A percentile compares a stretch with the other conserved stretches of the same genome.
Conservation (phyloP, 2,113 vertebrate genomes). For the Antechinus stuartii region DNA sequence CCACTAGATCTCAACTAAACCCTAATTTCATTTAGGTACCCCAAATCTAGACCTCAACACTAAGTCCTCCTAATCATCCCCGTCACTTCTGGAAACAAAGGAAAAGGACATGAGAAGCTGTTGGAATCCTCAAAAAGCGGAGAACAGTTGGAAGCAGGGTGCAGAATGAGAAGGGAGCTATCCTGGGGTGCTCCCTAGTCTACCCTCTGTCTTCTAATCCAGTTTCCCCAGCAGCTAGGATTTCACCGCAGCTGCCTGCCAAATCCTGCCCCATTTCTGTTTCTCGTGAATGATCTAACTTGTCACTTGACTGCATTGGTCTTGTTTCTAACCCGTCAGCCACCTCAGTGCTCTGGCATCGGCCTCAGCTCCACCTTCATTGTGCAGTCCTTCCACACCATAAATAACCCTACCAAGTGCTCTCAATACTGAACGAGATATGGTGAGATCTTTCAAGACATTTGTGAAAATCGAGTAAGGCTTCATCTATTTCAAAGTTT, state of each 20-base stretch:
- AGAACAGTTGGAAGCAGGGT: background rate
- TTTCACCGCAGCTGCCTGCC: background rate
- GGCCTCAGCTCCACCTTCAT: background rate
- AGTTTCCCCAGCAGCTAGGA: background rate
- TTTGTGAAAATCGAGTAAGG: no score
- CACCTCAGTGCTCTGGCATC: background rate
- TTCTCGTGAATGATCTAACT: background rate
- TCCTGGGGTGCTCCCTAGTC: no score
- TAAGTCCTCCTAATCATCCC: background rate
- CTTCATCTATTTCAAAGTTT: no score
- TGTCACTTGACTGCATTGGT: no score
- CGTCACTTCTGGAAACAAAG: background rate
- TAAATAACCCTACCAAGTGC: background rate
- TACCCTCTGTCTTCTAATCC: background rate
- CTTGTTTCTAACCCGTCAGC: background rate
- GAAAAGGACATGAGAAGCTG: background rate
- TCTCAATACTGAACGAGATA: background rate
- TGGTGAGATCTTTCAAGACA: no score
- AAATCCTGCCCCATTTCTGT: background rate
- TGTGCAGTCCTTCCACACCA: background rate
- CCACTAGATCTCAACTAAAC: no score
- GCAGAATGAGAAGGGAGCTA: background rate
- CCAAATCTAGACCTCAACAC: no score
- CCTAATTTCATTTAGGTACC: no score
- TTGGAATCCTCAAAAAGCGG: background rate